phyloP scores from a whole-genome alignment of 1,140 invertebrate genomes.

The Penaeus vannamei region DNA sequence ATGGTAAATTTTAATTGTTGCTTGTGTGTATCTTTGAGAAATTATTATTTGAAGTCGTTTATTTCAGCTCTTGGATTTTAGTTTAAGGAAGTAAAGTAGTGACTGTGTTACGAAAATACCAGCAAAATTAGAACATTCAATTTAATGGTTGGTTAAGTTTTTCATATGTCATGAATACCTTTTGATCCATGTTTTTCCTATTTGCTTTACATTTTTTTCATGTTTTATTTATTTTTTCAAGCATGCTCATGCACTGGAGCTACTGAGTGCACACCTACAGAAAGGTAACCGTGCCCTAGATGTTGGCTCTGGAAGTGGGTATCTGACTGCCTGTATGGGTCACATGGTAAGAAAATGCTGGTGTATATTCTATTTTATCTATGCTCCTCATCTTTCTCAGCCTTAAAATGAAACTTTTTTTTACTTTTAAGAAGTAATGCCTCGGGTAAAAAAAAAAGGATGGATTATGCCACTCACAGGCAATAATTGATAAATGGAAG shows the following conservation, averaged over 20 bases:
- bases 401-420: too few relatives aligned
- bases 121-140: neutral
- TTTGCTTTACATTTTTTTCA: neutral
- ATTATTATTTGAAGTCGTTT: neutral
- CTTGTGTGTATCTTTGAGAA: neutral
- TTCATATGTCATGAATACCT: neutral
- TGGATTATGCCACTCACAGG: too few relatives aligned
- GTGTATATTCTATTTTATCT: neutral
- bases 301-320: constrained; percentile 96
- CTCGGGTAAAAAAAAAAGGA: too few relatives aligned
- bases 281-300: constrained; percentile 88
- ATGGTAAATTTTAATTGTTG: constrained; percentile 81
- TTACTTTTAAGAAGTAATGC: too few relatives aligned
- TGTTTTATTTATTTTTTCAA: constrained; percentile 68
- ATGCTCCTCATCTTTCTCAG: neutral
- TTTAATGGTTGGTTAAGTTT: neutral
- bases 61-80: constrained; percentile 2
- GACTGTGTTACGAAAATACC: neutral
- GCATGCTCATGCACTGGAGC: constrained; percentile 95
- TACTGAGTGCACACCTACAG: constrained; percentile 85
- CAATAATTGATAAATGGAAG: too few relatives aligned
- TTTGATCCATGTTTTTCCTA: neutral
- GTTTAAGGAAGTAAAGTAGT: constrained; percentile 24
- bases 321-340: constrained; percentile 96
- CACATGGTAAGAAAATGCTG: constrained; percentile 79